Conservation (phyloP, 2,888 invertebrate species). For the Netelia melanura region DNA sequence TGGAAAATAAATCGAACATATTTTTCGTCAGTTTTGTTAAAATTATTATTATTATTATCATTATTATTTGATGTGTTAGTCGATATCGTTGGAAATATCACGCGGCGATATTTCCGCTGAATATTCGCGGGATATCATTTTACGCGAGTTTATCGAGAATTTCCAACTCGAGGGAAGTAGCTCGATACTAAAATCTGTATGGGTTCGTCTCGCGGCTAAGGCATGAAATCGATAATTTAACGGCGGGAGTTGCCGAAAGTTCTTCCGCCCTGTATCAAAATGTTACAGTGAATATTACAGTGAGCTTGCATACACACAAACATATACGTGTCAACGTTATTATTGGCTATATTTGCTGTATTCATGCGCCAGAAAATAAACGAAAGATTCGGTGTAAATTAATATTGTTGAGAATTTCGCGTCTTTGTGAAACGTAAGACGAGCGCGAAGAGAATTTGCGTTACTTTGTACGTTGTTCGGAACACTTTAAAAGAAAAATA, state of each 20-base stretch:
- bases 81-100: neutral
- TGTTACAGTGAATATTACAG: neutral
- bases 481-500: no score
- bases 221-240: slow-evolving; percentile 42
- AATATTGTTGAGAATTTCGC: neutral
- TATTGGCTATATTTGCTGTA: slow-evolving; percentile 12
- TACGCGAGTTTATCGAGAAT: slow-evolving; percentile 11
- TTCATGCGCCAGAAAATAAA: neutral
- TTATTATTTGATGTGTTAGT: slow-evolving; percentile 77
- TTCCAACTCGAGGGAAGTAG: neutral
- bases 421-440: no score
- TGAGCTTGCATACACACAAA: slow-evolving; percentile 19
- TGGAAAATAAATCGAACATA: slow-evolving; percentile 85
- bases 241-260: slow-evolving; percentile 40
- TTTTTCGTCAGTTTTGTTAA: slow-evolving; percentile 17
- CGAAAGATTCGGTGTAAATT: slow-evolving; percentile 16
- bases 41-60: slow-evolving; percentile 45
- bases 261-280: slow-evolving; percentile 19
- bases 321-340: neutral
- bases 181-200: slow-evolving; percentile 22
- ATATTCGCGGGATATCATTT: slow-evolving; percentile 34
- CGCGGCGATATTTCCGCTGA: slow-evolving; percentile 5
- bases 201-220: slow-evolving; percentile 27
- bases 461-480: no score
- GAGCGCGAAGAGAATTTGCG: no score